phyloP scores from a whole-genome alignment of 2,888 invertebrate species.

The Gortyna flavago region DNA sequence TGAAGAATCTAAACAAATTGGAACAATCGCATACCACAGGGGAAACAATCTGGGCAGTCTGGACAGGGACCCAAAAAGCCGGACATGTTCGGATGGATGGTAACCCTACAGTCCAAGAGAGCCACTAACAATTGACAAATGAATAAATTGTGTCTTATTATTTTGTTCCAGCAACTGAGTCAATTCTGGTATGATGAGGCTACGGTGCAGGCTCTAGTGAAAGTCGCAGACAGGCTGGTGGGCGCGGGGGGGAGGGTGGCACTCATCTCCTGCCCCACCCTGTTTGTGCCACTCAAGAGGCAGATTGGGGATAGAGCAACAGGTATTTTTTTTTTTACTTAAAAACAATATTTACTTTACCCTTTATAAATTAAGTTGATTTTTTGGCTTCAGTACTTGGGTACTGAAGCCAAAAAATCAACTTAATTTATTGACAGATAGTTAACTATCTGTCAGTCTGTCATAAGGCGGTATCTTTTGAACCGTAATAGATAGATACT shows the following conservation, averaged over 20 bases:
- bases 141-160: not conserved
- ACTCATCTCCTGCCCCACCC: conserved; percentile 96
- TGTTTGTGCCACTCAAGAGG: conserved; percentile 92
- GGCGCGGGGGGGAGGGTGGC: conserved; percentile 92
- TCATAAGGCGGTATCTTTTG: no score
- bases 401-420: no score
- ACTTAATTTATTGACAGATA: no score
- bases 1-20: not conserved
- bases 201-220: conserved; percentile 93
- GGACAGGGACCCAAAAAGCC: not conserved
- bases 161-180: conserved; percentile 95
- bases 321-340: conserved; percentile 76
- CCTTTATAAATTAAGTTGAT: not conserved
- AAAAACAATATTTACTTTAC: not conserved
- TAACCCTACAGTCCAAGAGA: not conserved
- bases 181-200: conserved; percentile 98
- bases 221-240: conserved; percentile 91
- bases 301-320: conserved; percentile 82
- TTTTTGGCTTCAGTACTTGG: not conserved
- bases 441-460: no score
- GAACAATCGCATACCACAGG: no score
- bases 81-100: not conserved
- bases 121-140: not conserved
- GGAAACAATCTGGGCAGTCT: no score
- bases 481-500: no score